Evolutionary conservation across 2,888 invertebrate genomes (phyloP).

Genomic region (Scotopteryx bipunctaria): DNA sequence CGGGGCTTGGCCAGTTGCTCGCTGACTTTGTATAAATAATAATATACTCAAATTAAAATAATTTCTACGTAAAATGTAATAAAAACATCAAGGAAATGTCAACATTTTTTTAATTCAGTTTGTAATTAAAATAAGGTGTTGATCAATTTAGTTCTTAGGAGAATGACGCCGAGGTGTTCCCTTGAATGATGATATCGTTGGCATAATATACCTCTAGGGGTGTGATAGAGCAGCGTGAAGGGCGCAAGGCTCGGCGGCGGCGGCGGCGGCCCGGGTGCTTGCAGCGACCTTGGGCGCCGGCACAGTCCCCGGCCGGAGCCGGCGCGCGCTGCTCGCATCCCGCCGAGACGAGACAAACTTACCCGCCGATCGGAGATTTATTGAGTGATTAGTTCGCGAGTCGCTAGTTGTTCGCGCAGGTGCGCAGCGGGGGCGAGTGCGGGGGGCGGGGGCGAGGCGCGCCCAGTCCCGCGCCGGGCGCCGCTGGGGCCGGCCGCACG

Average conservation of each 20-base stretch:
- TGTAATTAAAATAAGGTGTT: too few relatives aligned
- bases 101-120: too few relatives aligned
- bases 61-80: too few relatives aligned
- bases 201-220: too few relatives aligned
- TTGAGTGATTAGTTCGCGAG: slow-evolving; percentile 43
- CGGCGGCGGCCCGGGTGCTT: slow-evolving; percentile 22
- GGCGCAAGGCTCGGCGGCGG: slow-evolving; percentile 14
- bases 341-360: slow-evolving; percentile 29
- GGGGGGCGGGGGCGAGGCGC: slow-evolving; percentile 46
- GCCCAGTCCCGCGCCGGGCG: slow-evolving; percentile 73
- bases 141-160: too few relatives aligned
- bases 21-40: too few relatives aligned
- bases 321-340: slow-evolving; percentile 27
- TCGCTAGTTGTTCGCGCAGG: slow-evolving; percentile 51
- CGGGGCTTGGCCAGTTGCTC: too few relatives aligned
- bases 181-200: too few relatives aligned
- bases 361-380: slow-evolving; percentile 35
- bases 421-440: slow-evolving; percentile 56
- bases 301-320: slow-evolving; percentile 30
- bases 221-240: slow-evolving; percentile 11
- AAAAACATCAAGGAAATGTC: too few relatives aligned
- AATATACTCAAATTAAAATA: too few relatives aligned
- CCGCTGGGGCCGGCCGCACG: slow-evolving; percentile 73
- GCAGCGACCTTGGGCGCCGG: slow-evolving; percentile 39
- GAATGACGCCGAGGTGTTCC: too few relatives aligned